Conservation (phyloP, 2,888 invertebrate genomes). For the Troides oblongomaculatus region DNA sequence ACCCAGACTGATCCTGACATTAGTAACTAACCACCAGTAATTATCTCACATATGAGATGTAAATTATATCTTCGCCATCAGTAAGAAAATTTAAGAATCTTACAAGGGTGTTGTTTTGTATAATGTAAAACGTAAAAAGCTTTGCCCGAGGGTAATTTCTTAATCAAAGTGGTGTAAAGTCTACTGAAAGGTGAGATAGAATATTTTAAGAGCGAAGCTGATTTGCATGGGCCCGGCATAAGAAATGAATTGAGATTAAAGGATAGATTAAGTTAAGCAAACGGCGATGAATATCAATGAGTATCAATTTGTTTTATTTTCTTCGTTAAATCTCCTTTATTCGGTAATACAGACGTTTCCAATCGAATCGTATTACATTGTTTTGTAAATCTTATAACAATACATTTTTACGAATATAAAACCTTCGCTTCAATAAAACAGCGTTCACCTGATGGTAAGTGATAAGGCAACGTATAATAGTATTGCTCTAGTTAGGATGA, state of each 20-base stretch:
- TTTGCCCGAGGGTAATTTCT: neutral
- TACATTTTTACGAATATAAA: too few relatives aligned
- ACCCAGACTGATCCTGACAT: too few relatives aligned
- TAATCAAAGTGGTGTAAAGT: neutral
- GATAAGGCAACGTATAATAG: too few relatives aligned
- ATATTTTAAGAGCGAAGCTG: neutral
- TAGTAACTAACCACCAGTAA: too few relatives aligned
- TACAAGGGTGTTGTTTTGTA: neutral
- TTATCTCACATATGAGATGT: too few relatives aligned
- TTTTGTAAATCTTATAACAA: too few relatives aligned
- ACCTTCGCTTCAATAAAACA: too few relatives aligned
- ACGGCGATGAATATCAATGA: conserved; percentile 8
- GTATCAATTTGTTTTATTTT: neutral
- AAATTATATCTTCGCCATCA: too few relatives aligned
- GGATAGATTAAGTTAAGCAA: neutral
- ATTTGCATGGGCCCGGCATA: conserved; percentile 7
- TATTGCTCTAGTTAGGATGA: too few relatives aligned
- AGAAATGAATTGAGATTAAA: conserved; percentile 7
- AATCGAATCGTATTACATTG: neutral
- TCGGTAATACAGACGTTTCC: neutral
- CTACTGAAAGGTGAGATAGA: neutral
- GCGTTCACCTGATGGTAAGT: too few relatives aligned
- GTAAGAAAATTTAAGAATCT: neutral
- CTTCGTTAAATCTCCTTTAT: neutral
- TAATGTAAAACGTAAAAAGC: neutral